Evolutionary conservation across 1,140 invertebrate genomes (phyloP), one percentile per base, ranked within the genome.

Genomic region (Periplaneta americana): DNA sequence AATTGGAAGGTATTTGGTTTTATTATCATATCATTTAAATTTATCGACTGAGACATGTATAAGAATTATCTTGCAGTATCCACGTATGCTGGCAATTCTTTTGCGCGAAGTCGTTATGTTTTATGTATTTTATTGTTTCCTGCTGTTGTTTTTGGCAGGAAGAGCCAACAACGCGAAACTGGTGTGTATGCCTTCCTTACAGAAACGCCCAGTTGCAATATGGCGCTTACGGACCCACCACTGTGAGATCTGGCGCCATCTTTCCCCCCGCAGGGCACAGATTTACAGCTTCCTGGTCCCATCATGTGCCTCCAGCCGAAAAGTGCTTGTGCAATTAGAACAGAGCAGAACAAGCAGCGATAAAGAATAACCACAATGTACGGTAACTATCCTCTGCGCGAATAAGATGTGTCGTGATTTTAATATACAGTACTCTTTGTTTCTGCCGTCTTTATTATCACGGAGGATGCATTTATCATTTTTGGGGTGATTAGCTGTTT

Each of bases 221-320:
- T 66, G 48, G n/a, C 48, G 48, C 4, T 28, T 66, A 66, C 0
- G 22, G 48, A 28, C 48, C 22, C 28, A 66, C 48, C 22, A 66
- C 48, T 66, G 48, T 66, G 48, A n/a, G 48, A 66, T 66, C 48
- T 66, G 48, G 48, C 48, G 48, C 48, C 48, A 66, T 66, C 48
- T 66, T 66, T 66, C 48, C 48, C n/a, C 48, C 48, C 28, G 13
- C 75, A 3, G 4, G 17, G 31, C 75, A 34, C 75, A 77, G 75
- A 77, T 77, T 77, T 77, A 77, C 75, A 34, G 75, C 35, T 77
- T 77, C 75, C 75, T 77, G 18, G 17, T 77, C 8, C 75, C 75
- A 77, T 77, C 35, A 36, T 34, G 31, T 77, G 8, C 31, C 35
- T 36, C n/a, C 32, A 77, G 31, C 15, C 75, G 31, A 77, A 77